Base-by-base conservation (phyloP, 2,888 invertebrate genomes). In the Cyaniris semiargus region DNA sequence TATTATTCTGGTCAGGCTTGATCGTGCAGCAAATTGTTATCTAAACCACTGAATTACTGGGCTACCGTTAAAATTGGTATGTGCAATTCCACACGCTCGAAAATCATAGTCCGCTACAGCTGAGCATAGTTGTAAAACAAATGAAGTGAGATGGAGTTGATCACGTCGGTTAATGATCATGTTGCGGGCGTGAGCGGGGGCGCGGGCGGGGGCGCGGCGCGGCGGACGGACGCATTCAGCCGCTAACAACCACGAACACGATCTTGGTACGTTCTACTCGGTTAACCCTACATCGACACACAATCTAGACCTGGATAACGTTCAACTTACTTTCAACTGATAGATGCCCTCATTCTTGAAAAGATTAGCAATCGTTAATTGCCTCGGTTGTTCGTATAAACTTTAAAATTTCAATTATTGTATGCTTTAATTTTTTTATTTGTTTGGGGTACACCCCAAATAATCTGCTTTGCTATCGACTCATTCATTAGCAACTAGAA, bases 221-320 rank as follows among this genome's bases (percentile, higher is more conserved):
- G 10, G 66, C 34, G 72, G 72, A 38, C 34, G 38, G 75, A 74
- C 60, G 60, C 77, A 76, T 72, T 78, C 71, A 74, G 78, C 48
- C 70, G 21, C 72, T 66, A 31, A 66, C 75, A 60, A 76, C 72
- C 76, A 58, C 76, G 78, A 76, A 78, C 75, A 75, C 76, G 76
- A 78, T 66, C 27, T 66, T 18, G 6, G 27, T 31, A 66, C 27
- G 66, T 66, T 66, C 66, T 31, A 27, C 27, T 15, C 66, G 66
- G 66, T 31, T 27, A 66, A 66, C 15, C 66, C 27, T 31, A 66
- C 66, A 66, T 66, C 66, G 66, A 66, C 66, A 66, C 27, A 66
- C 66, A 66, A 66, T 66, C 66, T 27, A 66, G 27, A 31, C 27
- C 21, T 27, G 60, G 13, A 58, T 58, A 8, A 58, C 58, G 21